A percentile compares a stretch with the other conserved stretches of the same genome.
Evolutionary conservation across 2,888 invertebrate genomes (phyloP).

Genomic region (Stenchaetothrips biformis): DNA sequence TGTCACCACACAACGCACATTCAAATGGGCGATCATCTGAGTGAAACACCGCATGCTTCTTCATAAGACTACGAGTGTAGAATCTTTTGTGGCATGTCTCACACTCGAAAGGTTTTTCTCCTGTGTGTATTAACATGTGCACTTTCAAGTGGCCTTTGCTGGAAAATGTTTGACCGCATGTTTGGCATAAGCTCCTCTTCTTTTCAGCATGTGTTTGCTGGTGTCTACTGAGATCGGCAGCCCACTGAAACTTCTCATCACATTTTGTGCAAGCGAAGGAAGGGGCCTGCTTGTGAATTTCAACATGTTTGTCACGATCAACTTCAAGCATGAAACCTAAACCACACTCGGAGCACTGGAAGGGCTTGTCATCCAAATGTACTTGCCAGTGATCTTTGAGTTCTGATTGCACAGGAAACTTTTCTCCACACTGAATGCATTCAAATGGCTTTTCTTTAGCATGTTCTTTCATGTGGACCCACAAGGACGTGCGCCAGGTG

Average conservation of each 20-base stretch:
- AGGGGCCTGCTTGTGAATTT: neutral
- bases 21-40: slow-evolving; percentile 9
- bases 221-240: neutral
- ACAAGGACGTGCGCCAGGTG: neutral
- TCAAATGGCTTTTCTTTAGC: slow-evolving; percentile 6
- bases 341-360: neutral
- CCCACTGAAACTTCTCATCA: slow-evolving; percentile 9
- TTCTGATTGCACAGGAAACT: neutral
- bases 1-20: neutral
- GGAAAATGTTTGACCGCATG: neutral
- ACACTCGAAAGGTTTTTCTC: slow-evolving; percentile 14
- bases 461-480: neutral
- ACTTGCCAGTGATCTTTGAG: slow-evolving; percentile 7
- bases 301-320: slow-evolving; percentile 9
- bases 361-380: slow-evolving; percentile 6
- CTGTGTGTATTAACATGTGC: neutral
- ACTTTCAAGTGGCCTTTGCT: slow-evolving; percentile 1
- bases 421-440: neutral
- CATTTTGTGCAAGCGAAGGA: neutral
- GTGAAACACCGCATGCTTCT: neutral
- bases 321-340: neutral
- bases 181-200: neutral
- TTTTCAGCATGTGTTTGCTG: neutral
- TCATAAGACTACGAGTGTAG: neutral
- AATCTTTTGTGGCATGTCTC: neutral